These are phyloP conservation scores for Lasioglossum malachurum DNA, from an alignment of 2,888 invertebrate genomes.

Conservation along the genomic window DNA sequence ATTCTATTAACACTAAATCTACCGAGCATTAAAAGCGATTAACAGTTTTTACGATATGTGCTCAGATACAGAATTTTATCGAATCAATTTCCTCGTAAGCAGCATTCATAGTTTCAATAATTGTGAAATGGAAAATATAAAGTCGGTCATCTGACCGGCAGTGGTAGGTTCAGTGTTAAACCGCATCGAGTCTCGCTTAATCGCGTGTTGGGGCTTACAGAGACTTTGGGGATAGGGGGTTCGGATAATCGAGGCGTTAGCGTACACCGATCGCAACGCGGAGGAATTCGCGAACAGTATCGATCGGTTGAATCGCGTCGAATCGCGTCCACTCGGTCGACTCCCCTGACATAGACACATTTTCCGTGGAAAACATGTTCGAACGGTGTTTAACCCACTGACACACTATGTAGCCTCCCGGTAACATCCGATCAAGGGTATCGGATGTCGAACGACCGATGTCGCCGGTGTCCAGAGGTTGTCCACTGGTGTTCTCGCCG, in stretches of 20 bases:
- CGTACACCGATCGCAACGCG: background rate
- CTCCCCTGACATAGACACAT: constrained; percentile 14
- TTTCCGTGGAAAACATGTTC: constrained; percentile 32
- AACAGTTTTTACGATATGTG: too few species aligned
- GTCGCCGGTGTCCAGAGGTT: background rate
- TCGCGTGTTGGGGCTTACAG: background rate
- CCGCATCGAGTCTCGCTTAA: background rate
- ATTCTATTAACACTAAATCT: background rate
- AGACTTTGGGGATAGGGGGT: background rate
- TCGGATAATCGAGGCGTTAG: background rate
- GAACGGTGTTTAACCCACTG: constrained; percentile 50
- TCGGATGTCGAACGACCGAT: constrained; percentile 17
- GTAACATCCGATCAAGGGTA: constrained; percentile 35
- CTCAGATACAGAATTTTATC: too few species aligned
- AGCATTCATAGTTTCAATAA: too few species aligned
- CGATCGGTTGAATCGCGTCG: background rate
- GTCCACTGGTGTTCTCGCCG: background rate
- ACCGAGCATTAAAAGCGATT: background rate
- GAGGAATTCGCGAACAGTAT: background rate
- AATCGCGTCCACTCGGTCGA: background rate
- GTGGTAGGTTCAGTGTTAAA: background rate
- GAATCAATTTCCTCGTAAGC: too few species aligned
- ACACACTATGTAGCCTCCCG: constrained; percentile 42
- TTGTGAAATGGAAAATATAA: too few species aligned
- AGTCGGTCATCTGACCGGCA: too few species aligned